Evolutionary conservation across 1,140 invertebrate genomes (phyloP), one percentile per base, ranked within the genome.

Genomic region (Papilio helenus): DNA sequence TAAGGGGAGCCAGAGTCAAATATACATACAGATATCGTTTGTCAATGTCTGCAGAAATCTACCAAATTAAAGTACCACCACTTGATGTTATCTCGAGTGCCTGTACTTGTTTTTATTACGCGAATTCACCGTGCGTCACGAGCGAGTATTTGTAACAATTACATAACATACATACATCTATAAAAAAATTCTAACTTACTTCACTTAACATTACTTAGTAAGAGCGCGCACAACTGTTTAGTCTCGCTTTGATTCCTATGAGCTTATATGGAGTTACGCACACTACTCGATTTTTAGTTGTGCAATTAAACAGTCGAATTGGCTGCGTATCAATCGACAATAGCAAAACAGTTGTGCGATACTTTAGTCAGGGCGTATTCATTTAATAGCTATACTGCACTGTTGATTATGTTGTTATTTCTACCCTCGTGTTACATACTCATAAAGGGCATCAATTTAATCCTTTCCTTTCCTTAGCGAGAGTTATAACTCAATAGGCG

Each of bases 31-130:
- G 46, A 76, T 51, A 76, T 58, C 29, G n/a, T 58, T 58, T 76
- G 49, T 42, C n/a, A 77, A 65, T 14, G 42, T 77, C 39, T 65
- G 55, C 20, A 34, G 61, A 77, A 8, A 39, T 23, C 20, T 26
- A 77, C 20, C 16, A 9, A 61, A 65, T 23, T 20, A 9, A 61
- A 65, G 42, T 77, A 58, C 18, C 26, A 65, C 51, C 76, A 42
- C 76, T 77, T 77, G 16, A 39, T 76, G 4, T 65, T 65, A 77
- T 77, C 76, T 77, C 29, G 16, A 65, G 55, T 61, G 16, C 9
- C 29, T 58, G 44, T 34, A 26, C 10, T 51, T 76, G 74, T 76
- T 58, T 39, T 39, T 34, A 29, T 49, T 29, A 29, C 20, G 26
- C 20, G 2, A 16, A 4, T 68, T 16, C 0, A 12, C 12, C 20